Evolutionary conservation across 2,113 vertebrate species (phyloP), one percentile per base, ranked within the genome.

Genomic region (Chelonoidis abingdonii): DNA sequence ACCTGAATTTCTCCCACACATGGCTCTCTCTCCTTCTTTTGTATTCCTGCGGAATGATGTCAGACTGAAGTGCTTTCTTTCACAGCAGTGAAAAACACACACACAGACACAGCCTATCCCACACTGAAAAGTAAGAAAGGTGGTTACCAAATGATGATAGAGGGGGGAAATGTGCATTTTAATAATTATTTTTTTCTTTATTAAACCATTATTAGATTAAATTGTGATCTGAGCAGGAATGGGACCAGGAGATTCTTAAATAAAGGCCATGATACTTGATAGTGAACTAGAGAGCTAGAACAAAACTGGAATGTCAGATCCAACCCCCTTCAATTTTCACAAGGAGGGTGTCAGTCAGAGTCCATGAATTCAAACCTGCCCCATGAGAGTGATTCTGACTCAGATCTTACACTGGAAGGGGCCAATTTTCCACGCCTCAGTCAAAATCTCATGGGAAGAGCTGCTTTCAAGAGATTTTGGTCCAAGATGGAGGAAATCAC

Each of bases 91-190:
- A 89, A 22, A 84, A 2, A 84, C 65, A 72, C 21, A 19, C 2
- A 53, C 52, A 53, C 21, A 53, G 6, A 2, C 24, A 80, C 2
- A 11, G 4, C 50, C 16, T 62, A 56, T 8, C 27, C 27, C 22
- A 49, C 27, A 31, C 47, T 79, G 24, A 29, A 49, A 72, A 22
- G 29, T 9, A 79, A 29, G 50, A 7, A 0, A 88, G 16, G 6
- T 53, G 90, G 84, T 80, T 83, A 93, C 21, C 5, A 57, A 89
- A 41, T 49, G 4, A 84, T 90, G 38, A 75, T 6, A 84, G 79
- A 82, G 29, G 24, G 14, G 10, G 7, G 41, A 38, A 57, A 65
- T 0, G 0, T 83, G 35, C 25, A 54, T 83, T 84, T 44, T 31
- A 83, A 83, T 87, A 80, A 29, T 83, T 72, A 21, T 3, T 16